phyloP scores from a whole-genome alignment of 2,888 invertebrate genomes.

The Elegia similella region DNA sequence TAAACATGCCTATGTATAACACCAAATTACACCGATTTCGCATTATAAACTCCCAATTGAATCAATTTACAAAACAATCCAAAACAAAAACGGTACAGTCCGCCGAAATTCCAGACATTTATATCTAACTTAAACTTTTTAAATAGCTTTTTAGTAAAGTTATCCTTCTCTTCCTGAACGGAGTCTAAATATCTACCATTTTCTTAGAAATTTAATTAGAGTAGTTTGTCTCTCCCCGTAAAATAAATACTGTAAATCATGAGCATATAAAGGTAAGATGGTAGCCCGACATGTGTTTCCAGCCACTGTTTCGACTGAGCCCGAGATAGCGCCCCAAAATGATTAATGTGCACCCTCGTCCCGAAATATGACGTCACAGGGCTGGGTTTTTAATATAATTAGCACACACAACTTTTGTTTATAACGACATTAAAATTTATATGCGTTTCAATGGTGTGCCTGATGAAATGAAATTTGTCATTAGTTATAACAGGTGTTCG shows the following conservation, averaged over 20 bases:
- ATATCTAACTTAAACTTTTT: too few species aligned
- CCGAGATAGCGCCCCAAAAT: constrained; percentile 61
- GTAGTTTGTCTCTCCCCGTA: not conserved
- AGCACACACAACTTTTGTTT: constrained; percentile 43
- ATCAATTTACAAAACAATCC: too few species aligned
- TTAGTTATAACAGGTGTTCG: too few species aligned
- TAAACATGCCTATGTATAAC: too few species aligned
- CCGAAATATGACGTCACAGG: constrained; percentile 57
- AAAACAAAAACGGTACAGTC: too few species aligned
- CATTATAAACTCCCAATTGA: too few species aligned
- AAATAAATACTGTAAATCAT: constrained; percentile 6
- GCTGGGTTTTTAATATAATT: constrained; percentile 63
- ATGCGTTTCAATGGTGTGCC: constrained; percentile 4
- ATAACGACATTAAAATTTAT: constrained; percentile 16
- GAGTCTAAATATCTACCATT: not conserved
- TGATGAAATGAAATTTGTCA: not conserved
- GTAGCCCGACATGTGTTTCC: constrained; percentile 16
- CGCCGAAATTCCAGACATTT: too few species aligned
- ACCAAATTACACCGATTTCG: too few species aligned
- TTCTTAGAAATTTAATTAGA: not conserved
- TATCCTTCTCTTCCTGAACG: too few species aligned
- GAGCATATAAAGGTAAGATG: constrained; percentile 5
- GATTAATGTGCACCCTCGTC: constrained; percentile 70
- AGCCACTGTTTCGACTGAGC: constrained; percentile 41
- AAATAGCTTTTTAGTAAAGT: too few species aligned